Conservation (phyloP, 2,797 vertebrate genomes). For the Phalloptychus januarius region DNA sequence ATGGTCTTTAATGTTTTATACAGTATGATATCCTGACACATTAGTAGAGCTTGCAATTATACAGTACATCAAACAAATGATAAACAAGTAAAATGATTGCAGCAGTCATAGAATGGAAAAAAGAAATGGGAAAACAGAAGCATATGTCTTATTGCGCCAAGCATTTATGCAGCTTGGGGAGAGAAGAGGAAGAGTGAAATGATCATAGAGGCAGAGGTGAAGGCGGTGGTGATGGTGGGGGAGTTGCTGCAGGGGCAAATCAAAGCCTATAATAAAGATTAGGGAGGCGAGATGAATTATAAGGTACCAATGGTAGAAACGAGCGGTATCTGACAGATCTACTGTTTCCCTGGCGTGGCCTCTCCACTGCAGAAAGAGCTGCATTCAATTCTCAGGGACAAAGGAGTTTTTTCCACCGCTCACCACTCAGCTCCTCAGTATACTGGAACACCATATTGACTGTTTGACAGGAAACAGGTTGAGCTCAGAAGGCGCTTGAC, state of each 20-base stretch:
- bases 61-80: neutral
- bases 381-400: conserved; percentile 44
- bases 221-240: neutral
- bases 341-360: conserved; percentile 29
- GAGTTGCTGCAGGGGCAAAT: conserved; percentile 46
- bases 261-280: conserved; percentile 64
- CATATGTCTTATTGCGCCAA: conserved; percentile 7
- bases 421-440: neutral
- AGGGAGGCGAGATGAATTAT: conserved; percentile 52
- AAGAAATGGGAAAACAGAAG: conserved; percentile 11
- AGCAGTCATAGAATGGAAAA: neutral
- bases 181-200: conserved; percentile 21
- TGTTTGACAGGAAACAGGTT: conserved; percentile 48
- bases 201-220: conserved; percentile 21
- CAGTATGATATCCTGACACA: neutral
- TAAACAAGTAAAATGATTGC: neutral
- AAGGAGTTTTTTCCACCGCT: conserved; percentile 19
- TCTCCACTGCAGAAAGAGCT: conserved; percentile 28
- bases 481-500: conserved; percentile 55
- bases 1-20: neutral
- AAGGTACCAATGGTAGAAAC: conserved; percentile 35
- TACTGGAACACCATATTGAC: conserved; percentile 28
- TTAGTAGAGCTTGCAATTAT: neutral
- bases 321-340: conserved; percentile 36
- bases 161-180: conserved; percentile 31